phyloP scores from a whole-genome alignment of 2,888 invertebrate species.

The Druceiella hillmani region DNA sequence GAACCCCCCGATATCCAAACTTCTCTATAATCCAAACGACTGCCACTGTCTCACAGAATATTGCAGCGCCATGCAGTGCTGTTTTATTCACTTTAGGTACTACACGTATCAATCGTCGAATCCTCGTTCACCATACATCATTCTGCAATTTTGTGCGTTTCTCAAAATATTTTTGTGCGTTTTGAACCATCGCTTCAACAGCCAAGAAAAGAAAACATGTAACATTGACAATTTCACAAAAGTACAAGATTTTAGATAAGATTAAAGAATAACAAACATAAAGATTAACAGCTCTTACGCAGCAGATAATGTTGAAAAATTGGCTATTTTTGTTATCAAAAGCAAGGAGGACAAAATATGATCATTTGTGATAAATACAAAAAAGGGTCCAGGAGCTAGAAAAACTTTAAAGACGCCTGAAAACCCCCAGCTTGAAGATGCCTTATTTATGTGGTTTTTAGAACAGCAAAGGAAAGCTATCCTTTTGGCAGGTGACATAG shows the following conservation, averaged over 20 bases:
- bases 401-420: constrained; percentile 3
- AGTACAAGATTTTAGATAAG: constrained; percentile 8
- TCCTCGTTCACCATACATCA: constrained; percentile 4
- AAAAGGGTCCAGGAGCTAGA: constrained; percentile 4
- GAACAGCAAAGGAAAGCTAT: constrained; percentile 1
- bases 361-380: constrained; percentile 4
- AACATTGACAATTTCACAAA: constrained; percentile 8
- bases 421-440: constrained; percentile 3
- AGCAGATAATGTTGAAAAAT: constrained; percentile 9
- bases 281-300: too few relatives aligned
- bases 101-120: not conserved
- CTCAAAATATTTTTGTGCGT: too few relatives aligned
- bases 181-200: too few relatives aligned
- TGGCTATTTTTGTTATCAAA: constrained; percentile 7
- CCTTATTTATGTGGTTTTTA: constrained; percentile 3
- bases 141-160: constrained; percentile 5
- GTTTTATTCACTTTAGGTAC: not conserved
- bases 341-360: constrained; percentile 5
- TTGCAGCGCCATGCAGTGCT: not conserved
- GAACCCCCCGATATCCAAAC: constrained; percentile 3
- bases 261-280: constrained; percentile 9
- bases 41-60: too few relatives aligned
- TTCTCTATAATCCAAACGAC: too few relatives aligned
- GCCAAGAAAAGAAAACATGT: too few relatives aligned
- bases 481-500: constrained; percentile 1